Base-by-base conservation (phyloP, 2,888 invertebrate genomes). In the Acanthosepion esculentum region DNA sequence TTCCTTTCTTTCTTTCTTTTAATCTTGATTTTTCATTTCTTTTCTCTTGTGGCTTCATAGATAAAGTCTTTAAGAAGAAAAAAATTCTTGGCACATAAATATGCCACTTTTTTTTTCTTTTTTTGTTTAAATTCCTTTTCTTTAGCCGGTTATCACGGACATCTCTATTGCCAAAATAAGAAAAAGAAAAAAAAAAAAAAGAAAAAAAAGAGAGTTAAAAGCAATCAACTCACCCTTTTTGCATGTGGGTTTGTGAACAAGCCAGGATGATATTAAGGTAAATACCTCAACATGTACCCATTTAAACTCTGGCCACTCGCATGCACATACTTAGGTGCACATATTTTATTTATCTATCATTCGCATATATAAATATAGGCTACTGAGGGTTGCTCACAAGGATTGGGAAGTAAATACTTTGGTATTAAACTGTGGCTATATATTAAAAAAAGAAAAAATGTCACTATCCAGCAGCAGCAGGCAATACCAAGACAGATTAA, bases 41-140 rank as follows among this genome's bases (percentile, higher is more conserved):
- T 93, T 93, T 78, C 78, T n/a, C n/a, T 33, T 78, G 78, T 78
- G 78, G 78, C 78, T 78, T n/a, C 78, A 33, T 78, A 78, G 78
- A n/a, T n/a, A n/a, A 78, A n/a, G 78, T 78, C n/a, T 78, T 8
- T n/a, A 15, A 78, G 41, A 41, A 59, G 33, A 78, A 78, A n/a
- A n/a, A 78, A n/a, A 78, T 33, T 10, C 12, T 78, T 78, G 78
- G 78, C 78, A 78, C 78, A 78, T n/a, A n/a, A n/a, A 78, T n/a
- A 78, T 78, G 78, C 78, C 78, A 78, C 78, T 48, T 92, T 20
- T 50, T 92, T 48, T 48, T 23, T 92, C 20, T 23, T 41, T 50
- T 48, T 20, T 92, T 0, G 18, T 92, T 48, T 20, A 23, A 92
- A 92, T 53, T 93, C 48, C 29, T 92, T 93, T 48, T 92, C 48